Conservation (phyloP, 2,113 vertebrate species). For the Zapornia atra region DNA sequence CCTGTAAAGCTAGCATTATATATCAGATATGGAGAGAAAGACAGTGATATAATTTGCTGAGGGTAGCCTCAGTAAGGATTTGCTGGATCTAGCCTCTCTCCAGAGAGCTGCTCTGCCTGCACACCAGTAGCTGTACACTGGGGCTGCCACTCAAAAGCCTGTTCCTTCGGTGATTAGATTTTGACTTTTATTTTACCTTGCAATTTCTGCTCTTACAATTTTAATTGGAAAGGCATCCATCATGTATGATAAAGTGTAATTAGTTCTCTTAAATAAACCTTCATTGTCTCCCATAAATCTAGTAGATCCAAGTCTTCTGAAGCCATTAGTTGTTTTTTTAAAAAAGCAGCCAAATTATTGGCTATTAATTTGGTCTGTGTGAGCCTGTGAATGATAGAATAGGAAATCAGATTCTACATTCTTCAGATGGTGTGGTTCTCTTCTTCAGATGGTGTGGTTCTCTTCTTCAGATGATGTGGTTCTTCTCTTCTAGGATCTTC, state of each 20-base stretch:
- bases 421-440: background rate
- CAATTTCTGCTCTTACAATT: constrained; percentile 6
- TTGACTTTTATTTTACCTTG: background rate
- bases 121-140: background rate
- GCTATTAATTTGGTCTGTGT: constrained; percentile 27
- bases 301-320: background rate
- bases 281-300: constrained; percentile 9
- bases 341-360: background rate
- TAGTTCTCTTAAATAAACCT: constrained; percentile 32
- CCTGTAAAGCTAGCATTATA: background rate
- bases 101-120: background rate
- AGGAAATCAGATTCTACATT: background rate
- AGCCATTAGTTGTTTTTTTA: background rate
- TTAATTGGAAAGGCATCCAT: constrained; percentile 19
- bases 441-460: background rate
- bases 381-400: background rate
- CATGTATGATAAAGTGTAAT: constrained; percentile 37
- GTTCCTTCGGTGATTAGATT: background rate
- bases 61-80: background rate
- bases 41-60: background rate
- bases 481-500: no score
- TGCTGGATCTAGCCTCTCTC: background rate
- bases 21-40: background rate
- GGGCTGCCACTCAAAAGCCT: background rate
- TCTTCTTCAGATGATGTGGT: no score